Conservation (phyloP, 2,888 invertebrate species). For the Phyllotreta cruciferae region DNA sequence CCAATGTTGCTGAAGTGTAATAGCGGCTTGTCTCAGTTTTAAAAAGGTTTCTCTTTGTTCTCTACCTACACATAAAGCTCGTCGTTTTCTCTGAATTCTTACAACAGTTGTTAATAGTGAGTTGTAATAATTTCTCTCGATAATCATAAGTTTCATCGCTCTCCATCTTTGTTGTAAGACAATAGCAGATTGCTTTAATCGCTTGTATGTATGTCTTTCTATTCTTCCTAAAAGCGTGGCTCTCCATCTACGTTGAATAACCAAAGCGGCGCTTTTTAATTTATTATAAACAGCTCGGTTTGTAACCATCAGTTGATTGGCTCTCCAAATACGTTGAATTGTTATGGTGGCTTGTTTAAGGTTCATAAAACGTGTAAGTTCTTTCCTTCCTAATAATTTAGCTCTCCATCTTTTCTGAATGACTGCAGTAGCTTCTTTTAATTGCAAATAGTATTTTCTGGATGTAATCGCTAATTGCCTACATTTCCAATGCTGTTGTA, state of each 20-base stretch:
- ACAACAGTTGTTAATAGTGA: conserved; percentile 52
- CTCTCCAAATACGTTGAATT: conserved; percentile 50
- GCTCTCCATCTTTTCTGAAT: conserved; percentile 48
- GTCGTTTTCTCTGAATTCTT: conserved; percentile 55
- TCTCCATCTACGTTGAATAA: conserved; percentile 56
- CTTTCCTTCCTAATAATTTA: conserved; percentile 39
- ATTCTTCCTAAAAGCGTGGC: conserved; percentile 39
- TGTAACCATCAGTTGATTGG: conserved; percentile 48
- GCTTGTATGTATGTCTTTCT: conserved; percentile 28
- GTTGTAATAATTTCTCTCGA: conserved; percentile 48
- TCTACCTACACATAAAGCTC: conserved; percentile 44
- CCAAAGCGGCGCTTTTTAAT: conserved; percentile 51
- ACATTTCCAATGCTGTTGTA: background rate
- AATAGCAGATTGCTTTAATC: conserved; percentile 22
- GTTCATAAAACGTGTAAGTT: conserved; percentile 31
- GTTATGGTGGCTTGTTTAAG: conserved; percentile 19
- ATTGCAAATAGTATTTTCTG: conserved; percentile 30
- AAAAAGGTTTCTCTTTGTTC: conserved; percentile 22
- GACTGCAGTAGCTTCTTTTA: conserved; percentile 43
- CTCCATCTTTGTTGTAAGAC: conserved; percentile 48
- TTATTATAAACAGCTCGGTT: conserved; percentile 49
- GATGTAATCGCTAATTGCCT: too few relatives aligned
- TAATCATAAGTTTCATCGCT: conserved; percentile 51
- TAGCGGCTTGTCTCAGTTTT: conserved; percentile 41
- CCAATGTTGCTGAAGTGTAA: conserved; percentile 20